phyloP scores from a whole-genome alignment of 2,797 vertebrate genomes.

The Hapalemur alaotrensis region DNA sequence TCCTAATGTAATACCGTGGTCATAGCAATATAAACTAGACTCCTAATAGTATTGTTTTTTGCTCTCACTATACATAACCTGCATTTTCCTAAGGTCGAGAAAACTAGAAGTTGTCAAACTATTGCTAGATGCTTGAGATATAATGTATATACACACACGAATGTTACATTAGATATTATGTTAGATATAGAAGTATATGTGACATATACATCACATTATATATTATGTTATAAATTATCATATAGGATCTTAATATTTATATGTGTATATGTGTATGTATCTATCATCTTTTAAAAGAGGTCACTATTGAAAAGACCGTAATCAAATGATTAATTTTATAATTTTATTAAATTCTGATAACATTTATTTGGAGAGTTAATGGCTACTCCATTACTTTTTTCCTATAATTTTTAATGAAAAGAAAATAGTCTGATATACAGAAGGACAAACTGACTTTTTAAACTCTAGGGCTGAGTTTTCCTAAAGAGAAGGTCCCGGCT shows the following conservation, averaged over 20 bases:
- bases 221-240: conserved; percentile 17
- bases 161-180: conserved; percentile 21
- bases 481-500: conserved; percentile 50
- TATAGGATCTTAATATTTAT: not conserved
- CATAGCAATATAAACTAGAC: conserved; percentile 15
- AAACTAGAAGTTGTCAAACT: not conserved
- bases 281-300: not conserved
- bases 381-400: not conserved
- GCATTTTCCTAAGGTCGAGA: conserved; percentile 40
- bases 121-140: conserved; percentile 39
- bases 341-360: not conserved
- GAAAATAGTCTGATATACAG: not conserved
- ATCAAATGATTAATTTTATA: conserved; percentile 40
- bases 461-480: conserved; percentile 65
- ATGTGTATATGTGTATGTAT: not conserved
- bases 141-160: not conserved
- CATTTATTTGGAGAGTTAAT: not conserved
- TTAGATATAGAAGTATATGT: not conserved
- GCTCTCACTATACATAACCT: not conserved
- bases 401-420: not conserved
- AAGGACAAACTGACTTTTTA: conserved; percentile 16
- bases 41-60: not conserved
- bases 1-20: not conserved
- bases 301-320: not conserved
- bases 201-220: not conserved